Conservation (phyloP, 2,797 vertebrate species). For the Allobates femoralis region DNA sequence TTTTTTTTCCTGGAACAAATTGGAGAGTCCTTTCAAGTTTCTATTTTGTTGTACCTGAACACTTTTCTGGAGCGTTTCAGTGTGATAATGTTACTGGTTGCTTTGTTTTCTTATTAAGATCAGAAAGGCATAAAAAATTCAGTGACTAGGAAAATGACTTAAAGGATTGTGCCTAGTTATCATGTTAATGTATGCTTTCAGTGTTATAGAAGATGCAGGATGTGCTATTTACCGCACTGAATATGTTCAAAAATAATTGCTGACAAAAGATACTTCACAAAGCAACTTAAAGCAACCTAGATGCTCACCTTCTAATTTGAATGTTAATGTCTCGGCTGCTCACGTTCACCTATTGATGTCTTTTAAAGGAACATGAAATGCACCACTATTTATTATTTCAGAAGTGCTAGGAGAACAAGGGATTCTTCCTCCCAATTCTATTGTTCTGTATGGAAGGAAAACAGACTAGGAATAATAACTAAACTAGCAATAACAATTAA, state of each 20-base stretch:
- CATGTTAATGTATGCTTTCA: slow-evolving; percentile 75
- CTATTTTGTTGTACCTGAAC: slow-evolving; percentile 66
- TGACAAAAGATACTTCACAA: slow-evolving; percentile 73
- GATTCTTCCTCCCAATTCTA: slow-evolving; percentile 43
- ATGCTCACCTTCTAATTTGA: slow-evolving; percentile 73
- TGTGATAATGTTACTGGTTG: slow-evolving; percentile 71
- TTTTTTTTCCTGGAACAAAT: slow-evolving; percentile 54
- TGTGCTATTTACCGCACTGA: slow-evolving; percentile 73
- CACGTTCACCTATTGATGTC: slow-evolving; percentile 71
- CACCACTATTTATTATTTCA: slow-evolving; percentile 58
- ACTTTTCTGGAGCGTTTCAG: slow-evolving; percentile 65
- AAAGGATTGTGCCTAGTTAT: slow-evolving; percentile 73
- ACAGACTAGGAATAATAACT: background rate
- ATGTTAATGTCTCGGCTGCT: slow-evolving; percentile 74
- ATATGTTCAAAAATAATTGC: slow-evolving; percentile 78
- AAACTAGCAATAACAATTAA: background rate
- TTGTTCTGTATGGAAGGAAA: slow-evolving; percentile 10
- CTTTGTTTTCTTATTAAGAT: slow-evolving; percentile 75
- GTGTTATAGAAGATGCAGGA: slow-evolving; percentile 70
- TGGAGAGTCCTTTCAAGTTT: slow-evolving; percentile 60
- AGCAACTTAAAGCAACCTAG: slow-evolving; percentile 72
- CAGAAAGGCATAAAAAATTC: slow-evolving; percentile 75
- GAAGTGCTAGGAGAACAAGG: slow-evolving; percentile 37
- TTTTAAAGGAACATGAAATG: slow-evolving; percentile 67
- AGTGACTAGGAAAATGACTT: slow-evolving; percentile 71